Evolutionary conservation across 2,797 vertebrate species (phyloP).

Genomic region (Cossypha polioptera): DNA sequence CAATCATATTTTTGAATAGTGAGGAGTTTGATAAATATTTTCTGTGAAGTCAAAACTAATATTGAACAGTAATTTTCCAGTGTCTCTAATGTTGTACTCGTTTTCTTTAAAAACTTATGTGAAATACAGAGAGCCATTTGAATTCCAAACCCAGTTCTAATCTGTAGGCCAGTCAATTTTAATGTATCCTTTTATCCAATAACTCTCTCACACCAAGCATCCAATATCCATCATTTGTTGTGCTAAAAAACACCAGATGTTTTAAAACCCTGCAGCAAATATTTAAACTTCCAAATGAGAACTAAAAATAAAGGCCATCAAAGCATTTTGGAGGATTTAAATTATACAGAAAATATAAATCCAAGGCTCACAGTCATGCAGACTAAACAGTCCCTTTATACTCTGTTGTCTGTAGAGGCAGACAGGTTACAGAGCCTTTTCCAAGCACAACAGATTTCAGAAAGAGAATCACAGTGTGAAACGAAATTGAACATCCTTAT

Average conservation of each 20-base stretch:
- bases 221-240: not conserved
- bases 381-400: not conserved
- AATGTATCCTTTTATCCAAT: not conserved
- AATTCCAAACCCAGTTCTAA: not conserved
- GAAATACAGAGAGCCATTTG: not conserved
- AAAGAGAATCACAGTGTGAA: not conserved
- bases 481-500: not conserved
- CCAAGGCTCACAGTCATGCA: not conserved
- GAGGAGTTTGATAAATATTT: not conserved
- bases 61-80: not conserved
- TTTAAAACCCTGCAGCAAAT: not conserved
- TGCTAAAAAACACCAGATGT: constrained; percentile 44
- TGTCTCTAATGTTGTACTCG: not conserved
- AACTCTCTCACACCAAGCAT: not conserved
- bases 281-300: constrained; percentile 25
- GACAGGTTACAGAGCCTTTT: not conserved
- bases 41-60: not conserved
- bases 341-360: not conserved
- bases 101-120: not conserved
- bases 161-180: not conserved
- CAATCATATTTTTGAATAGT: not conserved
- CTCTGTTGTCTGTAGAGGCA: not conserved
- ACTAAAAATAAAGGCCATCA: constrained; percentile 27
- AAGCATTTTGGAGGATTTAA: not conserved
- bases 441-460: not conserved